A percentile compares a stretch with the other conserved stretches of the same genome.
Conservation (phyloP, 2,797 vertebrate genomes). For the Parotocinclus haroldoi region DNA sequence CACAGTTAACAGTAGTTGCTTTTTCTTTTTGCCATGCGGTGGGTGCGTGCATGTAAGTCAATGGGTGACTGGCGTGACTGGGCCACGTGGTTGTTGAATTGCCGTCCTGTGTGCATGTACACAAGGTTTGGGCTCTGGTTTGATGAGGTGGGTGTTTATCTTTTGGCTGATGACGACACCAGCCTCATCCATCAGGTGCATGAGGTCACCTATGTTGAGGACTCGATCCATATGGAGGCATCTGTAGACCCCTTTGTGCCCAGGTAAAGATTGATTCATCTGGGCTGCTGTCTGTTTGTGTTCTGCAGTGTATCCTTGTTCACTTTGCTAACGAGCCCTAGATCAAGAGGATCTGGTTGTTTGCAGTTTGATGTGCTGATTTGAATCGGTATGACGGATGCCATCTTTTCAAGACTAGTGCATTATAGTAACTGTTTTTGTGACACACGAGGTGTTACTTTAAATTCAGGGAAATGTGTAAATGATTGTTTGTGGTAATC, state of each 20-base stretch:
- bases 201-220: slow-evolving; percentile 75
- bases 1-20: not conserved
- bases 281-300: slow-evolving; percentile 28
- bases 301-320: not conserved
- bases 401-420: not conserved
- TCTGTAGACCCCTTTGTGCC: slow-evolving; percentile 71
- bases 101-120: slow-evolving; percentile 34
- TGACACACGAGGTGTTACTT: no score
- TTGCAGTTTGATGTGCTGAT: not conserved
- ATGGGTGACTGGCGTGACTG: slow-evolving; percentile 9
- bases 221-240: slow-evolving; percentile 86
- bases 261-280: slow-evolving; percentile 75
- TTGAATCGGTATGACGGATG: not conserved
- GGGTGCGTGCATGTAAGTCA: slow-evolving; percentile 14
- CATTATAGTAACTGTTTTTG: no score
- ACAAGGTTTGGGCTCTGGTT: slow-evolving; percentile 77
- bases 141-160: slow-evolving; percentile 74
- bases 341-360: not conserved
- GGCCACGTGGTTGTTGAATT: slow-evolving; percentile 22
- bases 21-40: slow-evolving; percentile 10
- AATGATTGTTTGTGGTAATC: no score
- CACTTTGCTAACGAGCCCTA: not conserved
- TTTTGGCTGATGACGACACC: slow-evolving; percentile 79
- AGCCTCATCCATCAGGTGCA: slow-evolving; percentile 82
- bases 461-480: no score